Evolutionary conservation across 1,140 invertebrate genomes (phyloP).

Genomic region (Gonatopus flavifemur): DNA sequence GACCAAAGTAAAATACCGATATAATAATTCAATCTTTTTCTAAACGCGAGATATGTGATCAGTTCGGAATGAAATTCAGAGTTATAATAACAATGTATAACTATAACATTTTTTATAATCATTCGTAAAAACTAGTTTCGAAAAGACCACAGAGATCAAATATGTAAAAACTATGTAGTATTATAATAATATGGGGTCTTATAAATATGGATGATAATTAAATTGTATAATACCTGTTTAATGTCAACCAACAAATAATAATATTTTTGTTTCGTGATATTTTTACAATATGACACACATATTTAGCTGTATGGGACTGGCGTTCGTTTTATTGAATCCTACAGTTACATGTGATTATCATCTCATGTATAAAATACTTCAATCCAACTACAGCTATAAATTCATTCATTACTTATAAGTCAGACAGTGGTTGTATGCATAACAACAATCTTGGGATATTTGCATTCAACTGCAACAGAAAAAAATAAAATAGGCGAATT

Average conservation of each 20-base stretch:
- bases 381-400: conserved; percentile 38
- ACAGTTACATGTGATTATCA: conserved; percentile 42
- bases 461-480: conserved; percentile 34
- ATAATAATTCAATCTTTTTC: no score
- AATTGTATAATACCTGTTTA: conserved; percentile 12
- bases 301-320: conserved; percentile 31
- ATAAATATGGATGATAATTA: conserved; percentile 15
- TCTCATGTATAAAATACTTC: conserved; percentile 31
- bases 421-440: no score
- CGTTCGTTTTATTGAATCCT: conserved; percentile 45
- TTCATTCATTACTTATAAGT: conserved; percentile 32
- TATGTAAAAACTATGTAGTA: no score
- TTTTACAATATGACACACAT: conserved; percentile 25
- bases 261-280: conserved; percentile 25
- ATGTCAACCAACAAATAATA: conserved; percentile 19
- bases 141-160: no score
- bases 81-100: no score
- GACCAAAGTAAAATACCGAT: no score
- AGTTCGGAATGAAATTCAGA: no score
- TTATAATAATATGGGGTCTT: no score
- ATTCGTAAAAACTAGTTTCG: no score
- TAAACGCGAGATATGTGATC: no score
- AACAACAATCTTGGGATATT: no score
- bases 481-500: conserved; percentile 9
- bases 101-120: no score